Base-by-base conservation (phyloP, 2,113 vertebrate species). In the Pantherophis guttatus region DNA sequence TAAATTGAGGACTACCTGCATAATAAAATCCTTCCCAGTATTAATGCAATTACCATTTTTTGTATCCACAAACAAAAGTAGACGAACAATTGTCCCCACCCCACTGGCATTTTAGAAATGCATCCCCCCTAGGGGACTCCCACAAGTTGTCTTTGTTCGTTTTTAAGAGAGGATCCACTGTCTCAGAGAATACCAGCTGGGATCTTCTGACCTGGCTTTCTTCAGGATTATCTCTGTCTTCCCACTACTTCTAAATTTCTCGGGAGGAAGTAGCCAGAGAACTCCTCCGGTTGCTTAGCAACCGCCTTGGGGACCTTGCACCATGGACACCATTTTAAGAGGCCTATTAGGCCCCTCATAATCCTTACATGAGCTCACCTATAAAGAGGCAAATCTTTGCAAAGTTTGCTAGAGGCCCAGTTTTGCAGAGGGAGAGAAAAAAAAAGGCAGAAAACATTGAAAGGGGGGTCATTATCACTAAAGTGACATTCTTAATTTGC, bases 301-400 rank as follows among this genome's bases (percentile, higher is more conserved):
- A 39, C 91, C 0, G 0, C 54, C 81, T 81, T 87, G 52, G 81
- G 90, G 92, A 26, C 92, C 48, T 55, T 10, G 11, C 59, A 33
- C 21, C 93, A 88, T 0, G 0, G 92, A 48, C 88, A 86, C 87
- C 89, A 13, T 39, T 81, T 39, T 54, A 0, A 52, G 48, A 92
- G 58, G 70, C 8, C 12, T 52, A 89, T 81, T 12, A 55, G 58
- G 29, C 48, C 58, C 93, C 52, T 48, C 48, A 90, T 57, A 26
- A 59, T 62, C 9, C 19, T 81, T 53, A 57, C n/a, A 89, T 21
- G 24, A 57, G 54, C 19, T 1, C 11, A 1, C 39, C n/a, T 0
- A 50, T 0, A 1, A 29, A 26, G 0, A 39, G 5, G 3, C 26
- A 48, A 53, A 0, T 19, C 39, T 2, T 11, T 24, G 2, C 0